Conservation (phyloP, 1,140 invertebrate species). For the Drosophila arawakana region DNA sequence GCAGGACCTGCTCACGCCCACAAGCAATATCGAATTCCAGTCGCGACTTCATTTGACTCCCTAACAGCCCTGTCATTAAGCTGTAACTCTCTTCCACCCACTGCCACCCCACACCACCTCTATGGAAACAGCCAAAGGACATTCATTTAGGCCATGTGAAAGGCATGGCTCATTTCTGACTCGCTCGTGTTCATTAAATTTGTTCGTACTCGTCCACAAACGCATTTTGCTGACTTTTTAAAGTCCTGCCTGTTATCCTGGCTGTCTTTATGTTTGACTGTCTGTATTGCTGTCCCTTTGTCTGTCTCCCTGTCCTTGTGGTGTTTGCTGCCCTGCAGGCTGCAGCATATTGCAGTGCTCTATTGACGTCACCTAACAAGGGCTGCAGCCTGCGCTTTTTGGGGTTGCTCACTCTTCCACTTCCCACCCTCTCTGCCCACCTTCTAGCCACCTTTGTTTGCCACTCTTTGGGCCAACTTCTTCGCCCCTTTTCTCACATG, state of each 20-base stretch:
- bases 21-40: slow-evolving; percentile 72
- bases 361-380: slow-evolving; percentile 12
- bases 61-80: slow-evolving; percentile 71
- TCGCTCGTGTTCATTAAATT: slow-evolving; percentile 38
- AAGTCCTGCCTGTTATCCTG: slow-evolving; percentile 1
- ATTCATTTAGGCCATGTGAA: slow-evolving; percentile 29
- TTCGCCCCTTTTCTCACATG: slow-evolving; percentile 57
- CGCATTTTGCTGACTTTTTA: slow-evolving; percentile 27
- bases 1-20: neutral
- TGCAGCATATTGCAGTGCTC: slow-evolving; percentile 61
- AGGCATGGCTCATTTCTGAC: slow-evolving; percentile 27
- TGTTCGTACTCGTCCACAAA: slow-evolving; percentile 15
- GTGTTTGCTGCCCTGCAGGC: slow-evolving; percentile 21
- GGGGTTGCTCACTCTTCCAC: neutral
- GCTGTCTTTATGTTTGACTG: neutral
- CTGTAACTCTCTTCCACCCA: neutral
- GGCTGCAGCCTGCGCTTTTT: neutral
- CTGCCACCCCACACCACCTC: neutral
- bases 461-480: neutral
- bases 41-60: slow-evolving; percentile 73
- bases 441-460: slow-evolving; percentile 4
- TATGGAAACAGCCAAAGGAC: slow-evolving; percentile 8
- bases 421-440: neutral
- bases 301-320: slow-evolving; percentile 11
- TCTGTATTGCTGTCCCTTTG: neutral